A percentile compares a stretch with the other conserved stretches of the same genome.
Conservation (phyloP, 1,140 invertebrate species). For the Drosophila pachea region DNA sequence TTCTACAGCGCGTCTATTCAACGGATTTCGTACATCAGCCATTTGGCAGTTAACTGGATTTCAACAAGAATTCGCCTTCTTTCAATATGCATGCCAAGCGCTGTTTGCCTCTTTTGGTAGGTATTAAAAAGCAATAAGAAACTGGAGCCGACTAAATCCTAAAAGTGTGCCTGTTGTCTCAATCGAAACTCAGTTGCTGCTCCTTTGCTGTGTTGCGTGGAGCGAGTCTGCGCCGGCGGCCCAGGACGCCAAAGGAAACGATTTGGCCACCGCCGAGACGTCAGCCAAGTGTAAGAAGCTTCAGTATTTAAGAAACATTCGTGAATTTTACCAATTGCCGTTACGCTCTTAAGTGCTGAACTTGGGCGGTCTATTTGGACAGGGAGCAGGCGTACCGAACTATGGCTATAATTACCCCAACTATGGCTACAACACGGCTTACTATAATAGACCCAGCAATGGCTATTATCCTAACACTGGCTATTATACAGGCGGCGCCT, state of each 20-base stretch:
- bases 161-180: conserved; percentile 4
- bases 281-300: conserved; percentile 62
- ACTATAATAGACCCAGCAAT: conserved; percentile 39
- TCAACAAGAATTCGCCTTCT: conserved; percentile 1
- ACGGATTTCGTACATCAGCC: conserved; percentile 11
- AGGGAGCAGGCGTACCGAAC: conserved; percentile 49
- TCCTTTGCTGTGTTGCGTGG: conserved; percentile 25
- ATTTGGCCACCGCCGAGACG: conserved; percentile 61
- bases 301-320: not conserved
- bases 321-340: not conserved
- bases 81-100: conserved; percentile 41
- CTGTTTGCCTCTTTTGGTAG: conserved; percentile 42
- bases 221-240: conserved; percentile 25
- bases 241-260: conserved; percentile 36
- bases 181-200: conserved; percentile 28
- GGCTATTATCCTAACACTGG: conserved; percentile 38
- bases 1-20: conserved; percentile 10
- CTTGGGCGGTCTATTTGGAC: conserved; percentile 57
- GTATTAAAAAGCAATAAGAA: conserved; percentile 24
- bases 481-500: conserved; percentile 34
- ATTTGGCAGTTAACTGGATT: not conserved
- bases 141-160: not conserved
- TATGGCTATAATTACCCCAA: conserved; percentile 50
- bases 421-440: conserved; percentile 26
- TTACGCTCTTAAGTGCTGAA: conserved; percentile 51